phyloP scores from a whole-genome alignment of 2,888 invertebrate species.

The Drosophila barbarae region DNA sequence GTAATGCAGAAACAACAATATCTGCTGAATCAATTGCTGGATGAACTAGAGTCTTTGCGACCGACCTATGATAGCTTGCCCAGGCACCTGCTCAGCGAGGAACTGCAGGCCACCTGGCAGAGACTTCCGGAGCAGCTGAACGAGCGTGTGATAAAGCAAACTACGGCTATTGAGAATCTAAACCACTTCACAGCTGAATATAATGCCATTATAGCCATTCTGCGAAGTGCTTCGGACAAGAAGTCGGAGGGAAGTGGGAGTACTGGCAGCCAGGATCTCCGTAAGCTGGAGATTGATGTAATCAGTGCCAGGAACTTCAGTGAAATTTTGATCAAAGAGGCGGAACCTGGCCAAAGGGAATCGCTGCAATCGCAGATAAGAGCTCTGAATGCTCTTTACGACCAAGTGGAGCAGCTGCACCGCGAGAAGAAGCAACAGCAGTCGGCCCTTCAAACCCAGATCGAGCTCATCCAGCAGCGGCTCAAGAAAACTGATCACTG shows the following conservation, averaged over 20 bases:
- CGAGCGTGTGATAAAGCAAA: constrained; percentile 79
- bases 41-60: constrained; percentile 68
- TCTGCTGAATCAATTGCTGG: constrained; percentile 71
- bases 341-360: constrained; percentile 70
- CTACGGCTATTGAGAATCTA: constrained; percentile 78
- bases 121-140: constrained; percentile 76
- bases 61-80: constrained; percentile 63
- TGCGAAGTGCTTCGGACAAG: constrained; percentile 61
- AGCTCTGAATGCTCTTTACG: constrained; percentile 75
- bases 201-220: constrained; percentile 71
- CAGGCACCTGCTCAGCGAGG: constrained; percentile 56
- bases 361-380: constrained; percentile 71
- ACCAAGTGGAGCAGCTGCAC: constrained; percentile 73
- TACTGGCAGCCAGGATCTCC: constrained; percentile 69
- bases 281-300: constrained; percentile 79
- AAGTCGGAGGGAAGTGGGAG: not conserved
- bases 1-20: constrained; percentile 77
- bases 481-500: constrained; percentile 81
- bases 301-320: constrained; percentile 79
- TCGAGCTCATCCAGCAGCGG: constrained; percentile 73
- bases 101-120: constrained; percentile 75
- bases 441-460: constrained; percentile 70
- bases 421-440: constrained; percentile 72
- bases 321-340: constrained; percentile 78
- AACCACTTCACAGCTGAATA: constrained; percentile 79